Evolutionary conservation across 1,140 invertebrate species (phyloP).

Genomic region (silkworm (Bombyx mori)): DNA sequence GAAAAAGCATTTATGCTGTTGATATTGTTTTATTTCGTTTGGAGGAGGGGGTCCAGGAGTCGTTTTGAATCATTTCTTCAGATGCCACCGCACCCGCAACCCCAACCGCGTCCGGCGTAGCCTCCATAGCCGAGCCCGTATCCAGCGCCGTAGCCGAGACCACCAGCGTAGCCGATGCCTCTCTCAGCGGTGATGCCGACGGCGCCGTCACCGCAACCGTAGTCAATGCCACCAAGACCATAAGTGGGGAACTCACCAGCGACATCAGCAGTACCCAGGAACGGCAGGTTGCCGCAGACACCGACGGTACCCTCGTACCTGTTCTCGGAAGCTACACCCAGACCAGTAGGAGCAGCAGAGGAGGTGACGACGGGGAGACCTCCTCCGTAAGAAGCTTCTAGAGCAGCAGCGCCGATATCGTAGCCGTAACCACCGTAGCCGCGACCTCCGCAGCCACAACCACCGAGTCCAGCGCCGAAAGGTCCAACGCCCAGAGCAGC

Average conservation of each 20-base stretch:
- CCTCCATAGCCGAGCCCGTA: background rate
- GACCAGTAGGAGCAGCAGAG: no score
- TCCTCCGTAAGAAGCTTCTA: conserved; percentile 15
- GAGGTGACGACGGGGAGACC: conserved; percentile 7
- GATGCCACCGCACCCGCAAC: background rate
- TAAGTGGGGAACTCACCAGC: conserved; percentile 23
- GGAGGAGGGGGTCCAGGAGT: no score
- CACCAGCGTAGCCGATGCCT: background rate
- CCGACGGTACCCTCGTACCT: conserved; percentile 2
- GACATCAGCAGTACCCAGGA: conserved; percentile 25
- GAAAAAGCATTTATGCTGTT: no score
- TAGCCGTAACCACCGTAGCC: background rate
- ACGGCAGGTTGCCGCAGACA: conserved; percentile 5
- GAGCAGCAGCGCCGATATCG: conserved; percentile 1
- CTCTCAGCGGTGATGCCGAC: conserved; percentile 9
- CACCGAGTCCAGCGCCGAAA: background rate
- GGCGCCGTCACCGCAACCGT: conserved; percentile 22
- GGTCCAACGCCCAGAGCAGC: no score
- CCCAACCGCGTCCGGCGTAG: background rate
- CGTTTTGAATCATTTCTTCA: no score
- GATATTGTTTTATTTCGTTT: no score
- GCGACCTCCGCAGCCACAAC: background rate
- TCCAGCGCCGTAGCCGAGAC: no score
- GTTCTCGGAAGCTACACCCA: conserved; percentile 12
- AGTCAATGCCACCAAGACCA: conserved; percentile 25